Percentiles rank a stretch among this genome's conserved stretches.
These are phyloP conservation scores for Vultur gryphus DNA, from an alignment of 2,797 vertebrate genomes.

Conservation along the genomic window DNA sequence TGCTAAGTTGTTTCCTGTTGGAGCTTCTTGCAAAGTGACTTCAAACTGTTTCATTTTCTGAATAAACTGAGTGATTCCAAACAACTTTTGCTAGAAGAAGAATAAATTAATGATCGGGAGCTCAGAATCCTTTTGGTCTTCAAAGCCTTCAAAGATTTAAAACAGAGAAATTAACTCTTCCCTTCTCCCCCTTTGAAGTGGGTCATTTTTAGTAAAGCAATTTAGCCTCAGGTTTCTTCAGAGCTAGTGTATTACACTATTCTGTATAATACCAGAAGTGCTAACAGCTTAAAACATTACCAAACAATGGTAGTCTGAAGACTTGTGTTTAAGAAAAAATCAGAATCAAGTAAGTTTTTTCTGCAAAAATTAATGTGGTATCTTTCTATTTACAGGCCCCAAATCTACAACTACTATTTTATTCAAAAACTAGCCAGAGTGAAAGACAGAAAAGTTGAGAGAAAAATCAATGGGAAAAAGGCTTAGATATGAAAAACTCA, in stretches of 20 bases:
- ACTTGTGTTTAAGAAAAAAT: neutral
- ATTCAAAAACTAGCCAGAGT: neutral
- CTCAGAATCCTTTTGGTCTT: neutral
- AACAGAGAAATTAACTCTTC: neutral
- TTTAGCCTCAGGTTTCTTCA: neutral
- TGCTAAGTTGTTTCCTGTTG: slow-evolving; percentile 29
- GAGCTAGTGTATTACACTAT: neutral
- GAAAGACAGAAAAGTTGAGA: neutral
- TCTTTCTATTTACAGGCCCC: neutral
- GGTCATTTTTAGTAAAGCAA: neutral
- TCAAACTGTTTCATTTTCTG: slow-evolving; percentile 12
- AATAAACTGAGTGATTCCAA: slow-evolving; percentile 13
- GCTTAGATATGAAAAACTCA: neutral
- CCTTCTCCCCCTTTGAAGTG: neutral
- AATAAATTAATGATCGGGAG: neutral
- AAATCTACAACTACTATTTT: neutral
- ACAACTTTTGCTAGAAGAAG: neutral
- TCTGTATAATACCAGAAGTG: neutral
- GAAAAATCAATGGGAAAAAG: neutral
- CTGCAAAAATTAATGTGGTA: neutral
- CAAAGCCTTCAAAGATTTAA: neutral
- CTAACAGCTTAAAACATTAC: neutral
- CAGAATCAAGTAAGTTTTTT: neutral
- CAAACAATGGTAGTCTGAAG: neutral
- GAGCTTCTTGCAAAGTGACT: neutral